Conservation (phyloP, 64 coral and sea anemone species). For the Montipora capricornis region DNA sequence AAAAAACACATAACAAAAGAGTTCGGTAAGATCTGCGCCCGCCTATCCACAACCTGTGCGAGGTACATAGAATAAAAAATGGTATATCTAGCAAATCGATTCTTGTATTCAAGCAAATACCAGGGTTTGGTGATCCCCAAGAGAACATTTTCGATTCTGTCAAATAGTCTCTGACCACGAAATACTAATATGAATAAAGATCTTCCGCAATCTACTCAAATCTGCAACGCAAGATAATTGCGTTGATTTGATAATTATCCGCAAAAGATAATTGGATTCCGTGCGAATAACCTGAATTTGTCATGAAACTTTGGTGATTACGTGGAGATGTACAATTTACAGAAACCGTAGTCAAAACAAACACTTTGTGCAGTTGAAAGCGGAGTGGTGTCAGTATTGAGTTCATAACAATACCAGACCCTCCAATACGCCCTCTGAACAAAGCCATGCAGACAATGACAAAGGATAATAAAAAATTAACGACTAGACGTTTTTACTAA, state of each 20-base stretch:
- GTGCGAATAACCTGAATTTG: background rate
- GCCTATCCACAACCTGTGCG: background rate
- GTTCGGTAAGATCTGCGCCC: no score
- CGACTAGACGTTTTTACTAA: background rate
- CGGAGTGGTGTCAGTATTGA: background rate
- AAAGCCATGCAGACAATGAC: background rate
- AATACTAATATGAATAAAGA: background rate
- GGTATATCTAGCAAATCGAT: background rate
- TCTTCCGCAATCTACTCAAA: no score
- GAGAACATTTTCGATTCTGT: background rate
- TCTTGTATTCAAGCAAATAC: background rate
- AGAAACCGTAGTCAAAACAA: background rate
- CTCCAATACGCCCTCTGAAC: background rate
- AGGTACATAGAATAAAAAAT: background rate
- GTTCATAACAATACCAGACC: background rate
- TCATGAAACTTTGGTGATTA: background rate
- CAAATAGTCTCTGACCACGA: background rate
- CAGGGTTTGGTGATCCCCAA: background rate
- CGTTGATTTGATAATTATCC: background rate
- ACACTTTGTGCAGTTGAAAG: background rate
- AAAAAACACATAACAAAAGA: background rate
- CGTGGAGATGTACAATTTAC: background rate
- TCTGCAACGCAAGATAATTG: no score
- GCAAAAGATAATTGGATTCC: background rate
- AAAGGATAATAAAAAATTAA: background rate